phyloP scores from a whole-genome alignment of 2,797 vertebrate species.

The Tragelaphus eurycerus region DNA sequence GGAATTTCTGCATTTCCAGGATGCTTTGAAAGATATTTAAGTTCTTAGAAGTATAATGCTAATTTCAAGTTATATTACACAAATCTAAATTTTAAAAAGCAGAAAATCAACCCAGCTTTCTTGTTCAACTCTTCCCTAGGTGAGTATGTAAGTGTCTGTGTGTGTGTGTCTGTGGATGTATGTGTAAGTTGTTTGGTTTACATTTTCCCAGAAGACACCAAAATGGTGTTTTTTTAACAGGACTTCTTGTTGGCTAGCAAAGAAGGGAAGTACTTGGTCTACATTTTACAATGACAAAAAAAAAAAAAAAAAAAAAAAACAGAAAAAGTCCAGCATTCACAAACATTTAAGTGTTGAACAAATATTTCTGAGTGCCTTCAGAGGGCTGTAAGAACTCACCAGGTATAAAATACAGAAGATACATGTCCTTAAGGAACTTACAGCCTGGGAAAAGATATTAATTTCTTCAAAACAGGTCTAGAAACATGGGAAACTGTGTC shows the following conservation, averaged over 20 bases:
- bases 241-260: not conserved
- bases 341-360: not conserved
- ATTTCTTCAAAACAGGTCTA: not conserved
- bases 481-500: not conserved
- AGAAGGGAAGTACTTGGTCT: not conserved
- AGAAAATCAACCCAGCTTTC: conserved; percentile 21
- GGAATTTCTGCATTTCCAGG: not conserved
- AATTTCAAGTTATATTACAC: not conserved
- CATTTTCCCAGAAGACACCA: not conserved
- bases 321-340: not conserved
- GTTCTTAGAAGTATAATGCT: not conserved
- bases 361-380: not conserved
- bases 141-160: not conserved
- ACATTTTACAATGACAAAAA: conserved; percentile 17
- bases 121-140: not conserved
- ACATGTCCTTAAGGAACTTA: not conserved
- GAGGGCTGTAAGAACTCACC: not conserved
- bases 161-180: not conserved
- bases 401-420: not conserved
- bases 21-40: conserved; percentile 37
- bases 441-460: not conserved
- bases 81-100: conserved; percentile 27
- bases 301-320: not conserved
- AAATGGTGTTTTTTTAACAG: not conserved
- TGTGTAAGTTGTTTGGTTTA: not conserved